Conservation (phyloP, 2,888 invertebrate genomes). For the Eupeodes luniger region DNA sequence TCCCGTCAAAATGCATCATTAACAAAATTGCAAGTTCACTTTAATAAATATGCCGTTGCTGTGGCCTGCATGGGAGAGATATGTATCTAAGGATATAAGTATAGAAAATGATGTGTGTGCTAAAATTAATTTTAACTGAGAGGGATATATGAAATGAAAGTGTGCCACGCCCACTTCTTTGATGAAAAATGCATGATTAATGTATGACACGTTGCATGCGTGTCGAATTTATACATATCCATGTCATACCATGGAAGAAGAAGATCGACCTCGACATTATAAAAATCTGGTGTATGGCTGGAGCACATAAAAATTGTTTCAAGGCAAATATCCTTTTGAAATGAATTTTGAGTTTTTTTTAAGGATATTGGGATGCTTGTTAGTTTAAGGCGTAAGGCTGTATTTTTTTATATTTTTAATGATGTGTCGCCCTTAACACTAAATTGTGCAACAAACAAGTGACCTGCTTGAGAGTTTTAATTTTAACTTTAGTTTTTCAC, state of each 20-base stretch:
- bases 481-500: no score
- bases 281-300: neutral
- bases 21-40: constrained; percentile 57
- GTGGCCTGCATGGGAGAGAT: neutral
- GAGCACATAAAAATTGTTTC: neutral
- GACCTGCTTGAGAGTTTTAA: no score
- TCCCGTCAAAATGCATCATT: constrained; percentile 60
- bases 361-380: neutral
- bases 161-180: constrained; percentile 43
- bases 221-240: constrained; percentile 26
- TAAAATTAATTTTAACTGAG: constrained; percentile 34
- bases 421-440: no score
- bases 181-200: constrained; percentile 64
- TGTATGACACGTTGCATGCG: constrained; percentile 55
- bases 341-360: constrained; percentile 1
- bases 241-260: neutral
- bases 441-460: no score
- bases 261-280: constrained; percentile 22
- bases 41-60: no score
- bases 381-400: neutral
- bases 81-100: no score
- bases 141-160: constrained; percentile 4
- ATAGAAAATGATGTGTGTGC: neutral
- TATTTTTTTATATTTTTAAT: neutral
- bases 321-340: neutral